Percentiles rank a stretch among this genome's conserved stretches.
Conservation (phyloP, 2,888 invertebrate genomes). For the Epinotia bilunana region DNA sequence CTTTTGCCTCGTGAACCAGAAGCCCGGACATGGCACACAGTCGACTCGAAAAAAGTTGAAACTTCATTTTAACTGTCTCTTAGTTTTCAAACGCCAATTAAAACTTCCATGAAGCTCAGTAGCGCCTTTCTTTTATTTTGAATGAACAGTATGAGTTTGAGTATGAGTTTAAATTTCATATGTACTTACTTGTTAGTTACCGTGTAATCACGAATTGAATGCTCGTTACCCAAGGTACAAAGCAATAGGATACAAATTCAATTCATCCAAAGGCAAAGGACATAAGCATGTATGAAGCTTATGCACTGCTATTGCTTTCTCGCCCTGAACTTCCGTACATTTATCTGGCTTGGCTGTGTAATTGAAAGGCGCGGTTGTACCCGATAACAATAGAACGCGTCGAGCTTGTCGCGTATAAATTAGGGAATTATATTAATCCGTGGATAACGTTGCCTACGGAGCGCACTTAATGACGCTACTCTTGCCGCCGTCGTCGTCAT, state of each 20-base stretch:
- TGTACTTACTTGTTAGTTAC: background rate
- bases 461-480: conserved; percentile 44
- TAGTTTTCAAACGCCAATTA: conserved; percentile 32
- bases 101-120: conserved; percentile 10
- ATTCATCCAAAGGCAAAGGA: background rate
- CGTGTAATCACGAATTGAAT: conserved; percentile 13
- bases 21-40: conserved; percentile 16
- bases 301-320: background rate
- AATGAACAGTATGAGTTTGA: background rate
- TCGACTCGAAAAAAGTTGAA: conserved; percentile 20
- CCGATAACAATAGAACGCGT: conserved; percentile 65
- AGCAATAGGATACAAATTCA: conserved; percentile 32
- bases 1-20: conserved; percentile 6
- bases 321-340: conserved; percentile 13
- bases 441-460: conserved; percentile 60
- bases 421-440: conserved; percentile 79
- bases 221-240: conserved; percentile 32
- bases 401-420: conserved; percentile 72
- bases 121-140: background rate
- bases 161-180: background rate
- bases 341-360: conserved; percentile 54
- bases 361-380: conserved; percentile 72
- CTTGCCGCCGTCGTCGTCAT: background rate
- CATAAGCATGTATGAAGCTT: background rate
- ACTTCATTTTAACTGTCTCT: conserved; percentile 24